Percentiles rank a stretch among this genome's conserved stretches.
phyloP scores from a whole-genome alignment of 2,113 vertebrate species.

The Dissostichus mawsoni region DNA sequence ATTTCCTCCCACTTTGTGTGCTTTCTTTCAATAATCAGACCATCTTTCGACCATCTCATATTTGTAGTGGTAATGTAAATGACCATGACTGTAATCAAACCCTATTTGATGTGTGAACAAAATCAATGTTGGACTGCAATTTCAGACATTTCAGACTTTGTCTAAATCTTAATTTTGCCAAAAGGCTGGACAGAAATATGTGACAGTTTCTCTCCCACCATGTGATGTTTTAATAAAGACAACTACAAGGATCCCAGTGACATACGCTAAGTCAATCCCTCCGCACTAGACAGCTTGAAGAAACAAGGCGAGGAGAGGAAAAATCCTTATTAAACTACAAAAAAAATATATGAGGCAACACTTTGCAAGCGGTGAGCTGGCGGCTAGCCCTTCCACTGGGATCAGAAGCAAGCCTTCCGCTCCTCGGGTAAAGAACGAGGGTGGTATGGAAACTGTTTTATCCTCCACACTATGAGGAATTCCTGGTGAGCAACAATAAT shows the following conservation, averaged over 20 bases:
- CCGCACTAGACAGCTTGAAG: neutral
- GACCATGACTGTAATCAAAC: conserved; percentile 7
- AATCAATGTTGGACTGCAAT: neutral
- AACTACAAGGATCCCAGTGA: conserved; percentile 4
- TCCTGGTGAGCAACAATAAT: conserved; percentile 37
- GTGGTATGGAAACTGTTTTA: conserved; percentile 15
- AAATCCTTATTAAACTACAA: conserved; percentile 12
- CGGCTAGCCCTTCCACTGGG: conserved; percentile 30
- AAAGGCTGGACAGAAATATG: neutral
- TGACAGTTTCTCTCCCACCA: neutral
- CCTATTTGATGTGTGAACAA: neutral
- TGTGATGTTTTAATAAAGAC: conserved; percentile 11
- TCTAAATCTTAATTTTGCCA: neutral
- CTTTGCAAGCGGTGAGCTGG: conserved; percentile 56
- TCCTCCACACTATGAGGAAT: conserved; percentile 8
- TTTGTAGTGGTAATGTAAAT: conserved; percentile 14
- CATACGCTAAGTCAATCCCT: conserved; percentile 2
- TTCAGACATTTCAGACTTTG: neutral
- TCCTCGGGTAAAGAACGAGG: neutral
- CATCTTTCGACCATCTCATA: conserved; percentile 13
- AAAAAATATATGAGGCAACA: conserved; percentile 62
- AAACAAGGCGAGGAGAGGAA: neutral
- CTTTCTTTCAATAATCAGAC: conserved; percentile 12
- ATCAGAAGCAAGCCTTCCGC: conserved; percentile 19
- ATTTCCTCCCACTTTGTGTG: conserved; percentile 9